These are phyloP conservation scores for Xiphydria camelus DNA, from an alignment of 2,888 invertebrate genomes.

Conservation along the genomic window DNA sequence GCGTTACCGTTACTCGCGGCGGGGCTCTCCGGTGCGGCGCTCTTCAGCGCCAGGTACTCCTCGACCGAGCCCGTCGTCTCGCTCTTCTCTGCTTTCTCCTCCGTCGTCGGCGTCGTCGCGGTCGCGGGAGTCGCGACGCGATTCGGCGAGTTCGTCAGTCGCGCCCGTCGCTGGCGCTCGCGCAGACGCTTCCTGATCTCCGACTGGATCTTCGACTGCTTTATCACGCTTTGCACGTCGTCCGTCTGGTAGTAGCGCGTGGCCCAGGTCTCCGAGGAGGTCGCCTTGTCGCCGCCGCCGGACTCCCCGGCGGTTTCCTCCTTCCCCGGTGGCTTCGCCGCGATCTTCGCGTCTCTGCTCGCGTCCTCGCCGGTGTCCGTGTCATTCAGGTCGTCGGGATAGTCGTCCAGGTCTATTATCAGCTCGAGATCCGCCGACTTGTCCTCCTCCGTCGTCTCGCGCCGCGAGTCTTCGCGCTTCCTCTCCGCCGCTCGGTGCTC, in stretches of 20 bases:
- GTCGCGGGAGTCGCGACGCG: constrained; percentile 17
- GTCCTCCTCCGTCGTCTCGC: constrained; percentile 29
- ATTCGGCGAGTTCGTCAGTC: constrained; percentile 43
- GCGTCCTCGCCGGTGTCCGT: constrained; percentile 32
- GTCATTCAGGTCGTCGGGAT: constrained; percentile 52
- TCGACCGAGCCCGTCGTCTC: constrained; percentile 52
- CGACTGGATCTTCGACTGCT: constrained; percentile 55
- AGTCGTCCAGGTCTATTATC: constrained; percentile 54
- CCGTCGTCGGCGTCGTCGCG: constrained; percentile 14
- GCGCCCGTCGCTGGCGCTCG: constrained; percentile 50
- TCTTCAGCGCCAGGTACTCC: constrained; percentile 52
- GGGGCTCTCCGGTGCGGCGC: too few relatives aligned
- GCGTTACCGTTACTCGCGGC: too few relatives aligned
- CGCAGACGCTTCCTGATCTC: constrained; percentile 54
- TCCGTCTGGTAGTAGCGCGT: constrained; percentile 55
- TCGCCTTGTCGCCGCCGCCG: background rate
- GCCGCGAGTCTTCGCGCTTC: background rate
- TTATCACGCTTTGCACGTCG: constrained; percentile 54
- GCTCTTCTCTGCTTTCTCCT: constrained; percentile 9
- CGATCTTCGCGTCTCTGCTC: background rate
- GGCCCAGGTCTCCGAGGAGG: constrained; percentile 50
- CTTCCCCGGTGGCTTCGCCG: background rate
- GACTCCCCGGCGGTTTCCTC: background rate
- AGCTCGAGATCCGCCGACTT: constrained; percentile 45
- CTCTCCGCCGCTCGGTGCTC: background rate